phyloP scores from a whole-genome alignment of 2,113 vertebrate species.

The Carlito syrichta region DNA sequence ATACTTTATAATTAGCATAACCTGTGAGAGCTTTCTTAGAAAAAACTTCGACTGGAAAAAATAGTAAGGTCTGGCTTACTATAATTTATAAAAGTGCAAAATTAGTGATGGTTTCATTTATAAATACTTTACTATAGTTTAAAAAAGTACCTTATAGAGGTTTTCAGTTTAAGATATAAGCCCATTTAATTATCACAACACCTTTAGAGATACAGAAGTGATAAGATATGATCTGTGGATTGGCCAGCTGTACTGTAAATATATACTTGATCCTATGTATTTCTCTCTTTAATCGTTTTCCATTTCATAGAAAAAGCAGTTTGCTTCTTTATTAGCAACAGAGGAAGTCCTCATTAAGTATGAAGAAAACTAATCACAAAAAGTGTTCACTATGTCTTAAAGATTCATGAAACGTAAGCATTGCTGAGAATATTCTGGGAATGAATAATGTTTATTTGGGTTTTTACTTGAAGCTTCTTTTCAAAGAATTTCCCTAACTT shows the following conservation, averaged over 20 bases:
- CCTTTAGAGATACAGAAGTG: not conserved
- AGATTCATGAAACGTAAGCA: not conserved
- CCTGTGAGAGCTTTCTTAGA: not conserved
- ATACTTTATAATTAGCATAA: not conserved
- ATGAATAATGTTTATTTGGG: not conserved
- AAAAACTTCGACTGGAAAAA: constrained; percentile 8
- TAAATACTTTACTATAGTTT: constrained; percentile 17
- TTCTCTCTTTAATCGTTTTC: not conserved
- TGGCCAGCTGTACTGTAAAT: not conserved
- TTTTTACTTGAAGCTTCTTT: not conserved
- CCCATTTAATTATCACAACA: not conserved
- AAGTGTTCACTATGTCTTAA: not conserved
- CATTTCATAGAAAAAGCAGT: constrained; percentile 3
- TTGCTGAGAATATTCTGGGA: not conserved
- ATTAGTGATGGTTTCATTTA: not conserved
- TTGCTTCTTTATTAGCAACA: not conserved
- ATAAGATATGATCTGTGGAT: not conserved
- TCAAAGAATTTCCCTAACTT: not conserved
- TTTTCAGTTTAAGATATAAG: not conserved
- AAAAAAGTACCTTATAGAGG: constrained; percentile 4
- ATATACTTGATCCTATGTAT: not conserved
- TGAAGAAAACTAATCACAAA: not conserved
- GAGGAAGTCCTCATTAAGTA: not conserved
- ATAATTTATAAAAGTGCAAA: constrained; percentile 41
- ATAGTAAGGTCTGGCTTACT: not conserved